phyloP scores from a whole-genome alignment of 1,140 invertebrate species.

The Cephus cinctus region DNA sequence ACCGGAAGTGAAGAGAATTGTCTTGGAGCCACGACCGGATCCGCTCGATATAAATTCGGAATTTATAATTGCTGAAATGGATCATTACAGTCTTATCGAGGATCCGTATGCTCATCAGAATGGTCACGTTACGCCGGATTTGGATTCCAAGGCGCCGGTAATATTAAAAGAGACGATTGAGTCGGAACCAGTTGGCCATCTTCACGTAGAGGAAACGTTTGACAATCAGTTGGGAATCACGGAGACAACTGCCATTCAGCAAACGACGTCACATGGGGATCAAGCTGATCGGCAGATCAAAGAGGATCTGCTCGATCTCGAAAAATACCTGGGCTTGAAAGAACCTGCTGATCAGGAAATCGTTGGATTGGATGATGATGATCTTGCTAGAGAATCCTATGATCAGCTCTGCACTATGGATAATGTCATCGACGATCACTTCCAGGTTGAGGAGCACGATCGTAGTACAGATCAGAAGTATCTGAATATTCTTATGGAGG shows the following conservation, averaged over 20 bases:
- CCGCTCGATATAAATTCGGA: conserved; percentile 32
- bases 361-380: background rate
- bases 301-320: too few relatives aligned
- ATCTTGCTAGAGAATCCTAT: background rate
- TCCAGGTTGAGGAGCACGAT: background rate
- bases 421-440: background rate
- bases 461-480: too few relatives aligned
- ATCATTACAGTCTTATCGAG: conserved; percentile 35
- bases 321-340: background rate
- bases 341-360: background rate
- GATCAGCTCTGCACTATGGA: background rate
- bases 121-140: conserved; percentile 25
- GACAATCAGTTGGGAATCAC: conserved; percentile 3
- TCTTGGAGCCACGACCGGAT: conserved; percentile 30
- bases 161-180: background rate
- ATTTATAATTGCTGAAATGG: conserved; percentile 41
- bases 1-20: conserved; percentile 34
- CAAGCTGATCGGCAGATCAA: background rate
- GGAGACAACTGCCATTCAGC: conserved; percentile 13
- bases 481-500: too few relatives aligned
- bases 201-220: conserved; percentile 3
- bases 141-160: conserved; percentile 26
- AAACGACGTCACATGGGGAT: conserved; percentile 14
- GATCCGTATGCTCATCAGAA: conserved; percentile 40
- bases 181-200: background rate